Percentiles rank a stretch among this genome's conserved stretches.
phyloP scores from a whole-genome alignment of 1,140 invertebrate genomes.

The Tenebrio molitor region DNA sequence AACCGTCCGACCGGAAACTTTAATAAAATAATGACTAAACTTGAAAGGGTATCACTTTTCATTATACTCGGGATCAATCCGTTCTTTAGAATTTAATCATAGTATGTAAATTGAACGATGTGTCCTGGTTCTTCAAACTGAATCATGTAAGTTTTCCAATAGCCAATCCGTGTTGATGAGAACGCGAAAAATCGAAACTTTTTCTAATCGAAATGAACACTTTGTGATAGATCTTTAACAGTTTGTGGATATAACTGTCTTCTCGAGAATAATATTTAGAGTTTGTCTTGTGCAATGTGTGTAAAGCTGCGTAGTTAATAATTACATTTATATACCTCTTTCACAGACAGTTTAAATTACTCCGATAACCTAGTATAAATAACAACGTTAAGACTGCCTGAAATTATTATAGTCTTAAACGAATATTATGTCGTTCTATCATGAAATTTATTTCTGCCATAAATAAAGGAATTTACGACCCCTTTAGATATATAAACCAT shows the following conservation, averaged over 20 bases:
- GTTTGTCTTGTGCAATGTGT: neutral
- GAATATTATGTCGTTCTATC: neutral
- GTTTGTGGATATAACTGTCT: neutral
- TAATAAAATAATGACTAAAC: too few species aligned
- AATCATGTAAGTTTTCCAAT: too few species aligned
- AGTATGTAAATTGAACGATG: too few species aligned
- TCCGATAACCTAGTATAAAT: neutral
- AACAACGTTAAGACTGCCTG: neutral
- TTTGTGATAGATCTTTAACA: neutral
- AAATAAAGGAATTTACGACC: neutral
- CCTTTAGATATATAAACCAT: neutral
- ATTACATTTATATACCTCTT: neutral
- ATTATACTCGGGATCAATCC: too few species aligned
- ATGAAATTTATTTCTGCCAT: slow-evolving; percentile 3
- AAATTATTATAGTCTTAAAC: neutral
- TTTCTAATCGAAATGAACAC: neutral
- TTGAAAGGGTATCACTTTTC: too few species aligned
- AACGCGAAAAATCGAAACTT: too few species aligned
- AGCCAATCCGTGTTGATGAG: too few species aligned
- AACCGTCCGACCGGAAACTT: too few species aligned
- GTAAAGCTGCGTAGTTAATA: neutral
- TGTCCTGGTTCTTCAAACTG: too few species aligned
- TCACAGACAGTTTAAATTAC: too few species aligned
- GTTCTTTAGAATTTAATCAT: too few species aligned
- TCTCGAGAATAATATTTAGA: neutral